Evolutionary conservation across 2,113 vertebrate species (phyloP).

Genomic region (Petromus typicus): DNA sequence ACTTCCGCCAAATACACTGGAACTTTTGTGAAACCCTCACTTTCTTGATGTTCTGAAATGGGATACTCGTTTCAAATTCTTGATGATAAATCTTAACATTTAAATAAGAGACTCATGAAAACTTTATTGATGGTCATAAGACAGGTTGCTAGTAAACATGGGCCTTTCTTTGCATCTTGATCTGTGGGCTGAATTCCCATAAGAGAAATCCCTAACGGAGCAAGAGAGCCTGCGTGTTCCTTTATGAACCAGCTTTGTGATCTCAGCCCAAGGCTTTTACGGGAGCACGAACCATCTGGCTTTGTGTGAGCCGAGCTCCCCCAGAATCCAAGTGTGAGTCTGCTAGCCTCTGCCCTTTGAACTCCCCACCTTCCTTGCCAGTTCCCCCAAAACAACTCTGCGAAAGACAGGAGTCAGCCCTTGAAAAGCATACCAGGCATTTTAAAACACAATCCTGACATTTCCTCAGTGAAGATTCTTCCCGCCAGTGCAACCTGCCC

Average conservation of each 20-base stretch:
- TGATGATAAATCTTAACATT: slow-evolving; percentile 77
- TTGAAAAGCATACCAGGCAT: slow-evolving; percentile 89
- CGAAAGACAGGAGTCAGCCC: slow-evolving; percentile 87
- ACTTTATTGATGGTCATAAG: slow-evolving; percentile 81
- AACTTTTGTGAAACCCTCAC: slow-evolving; percentile 21
- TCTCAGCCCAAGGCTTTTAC: slow-evolving; percentile 88
- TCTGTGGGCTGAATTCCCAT: slow-evolving; percentile 75
- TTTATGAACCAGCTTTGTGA: slow-evolving; percentile 86
- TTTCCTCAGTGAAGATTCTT: slow-evolving; percentile 84
- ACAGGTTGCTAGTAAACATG: slow-evolving; percentile 83
- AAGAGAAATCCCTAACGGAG: slow-evolving; percentile 81
- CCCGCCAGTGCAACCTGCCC: background rate
- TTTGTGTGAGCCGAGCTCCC: slow-evolving; percentile 88
- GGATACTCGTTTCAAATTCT: slow-evolving; percentile 78
- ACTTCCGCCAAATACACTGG: background rate
- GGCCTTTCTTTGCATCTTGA: slow-evolving; percentile 79
- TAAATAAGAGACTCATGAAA: slow-evolving; percentile 77
- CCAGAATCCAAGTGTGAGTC: slow-evolving; percentile 90
- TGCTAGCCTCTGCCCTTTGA: slow-evolving; percentile 81
- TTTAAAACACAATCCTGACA: slow-evolving; percentile 88
- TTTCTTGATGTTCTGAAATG: slow-evolving; percentile 58
- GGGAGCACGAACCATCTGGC: slow-evolving; percentile 91
- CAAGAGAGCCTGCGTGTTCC: slow-evolving; percentile 84
- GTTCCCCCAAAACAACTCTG: slow-evolving; percentile 80
- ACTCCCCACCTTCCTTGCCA: slow-evolving; percentile 49